Conservation (phyloP, 2,797 vertebrate species). For the Sardinella longiceps region DNA sequence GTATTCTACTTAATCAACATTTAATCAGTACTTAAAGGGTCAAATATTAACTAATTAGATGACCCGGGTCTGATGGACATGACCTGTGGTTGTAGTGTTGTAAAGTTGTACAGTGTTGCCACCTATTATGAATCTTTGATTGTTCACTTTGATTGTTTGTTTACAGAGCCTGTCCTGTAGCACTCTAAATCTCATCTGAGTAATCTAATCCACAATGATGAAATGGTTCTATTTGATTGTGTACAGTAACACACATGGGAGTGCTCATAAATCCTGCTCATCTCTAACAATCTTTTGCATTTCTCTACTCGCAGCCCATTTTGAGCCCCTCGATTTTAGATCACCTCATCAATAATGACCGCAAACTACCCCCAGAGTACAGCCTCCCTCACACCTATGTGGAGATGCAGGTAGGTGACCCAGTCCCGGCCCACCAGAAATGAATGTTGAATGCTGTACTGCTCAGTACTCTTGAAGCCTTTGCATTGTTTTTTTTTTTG, state of each 20-base stretch:
- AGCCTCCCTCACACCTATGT: conserved; percentile 91
- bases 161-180: no score
- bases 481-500: neutral
- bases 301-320: conserved; percentile 76
- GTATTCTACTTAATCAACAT: no score
- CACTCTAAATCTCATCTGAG: no score
- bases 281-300: neutral
- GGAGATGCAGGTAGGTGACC: conserved; percentile 91
- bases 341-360: conserved; percentile 92
- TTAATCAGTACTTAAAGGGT: no score
- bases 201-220: no score
- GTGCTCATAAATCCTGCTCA: neutral
- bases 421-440: conserved; percentile 43
- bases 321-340: conserved; percentile 89
- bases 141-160: no score
- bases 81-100: no score
- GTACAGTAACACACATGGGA: no score
- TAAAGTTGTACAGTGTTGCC: no score
- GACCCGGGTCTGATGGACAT: neutral
- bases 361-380: conserved; percentile 90
- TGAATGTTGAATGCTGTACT: neutral
- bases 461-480: neutral
- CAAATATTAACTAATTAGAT: neutral
- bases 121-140: no score
- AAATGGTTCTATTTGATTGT: no score